Percentiles rank a stretch among this genome's conserved stretches.
These are phyloP conservation scores for Macroglossus sobrinus DNA, from an alignment of 2,113 vertebrate species.

Conservation along the genomic window DNA sequence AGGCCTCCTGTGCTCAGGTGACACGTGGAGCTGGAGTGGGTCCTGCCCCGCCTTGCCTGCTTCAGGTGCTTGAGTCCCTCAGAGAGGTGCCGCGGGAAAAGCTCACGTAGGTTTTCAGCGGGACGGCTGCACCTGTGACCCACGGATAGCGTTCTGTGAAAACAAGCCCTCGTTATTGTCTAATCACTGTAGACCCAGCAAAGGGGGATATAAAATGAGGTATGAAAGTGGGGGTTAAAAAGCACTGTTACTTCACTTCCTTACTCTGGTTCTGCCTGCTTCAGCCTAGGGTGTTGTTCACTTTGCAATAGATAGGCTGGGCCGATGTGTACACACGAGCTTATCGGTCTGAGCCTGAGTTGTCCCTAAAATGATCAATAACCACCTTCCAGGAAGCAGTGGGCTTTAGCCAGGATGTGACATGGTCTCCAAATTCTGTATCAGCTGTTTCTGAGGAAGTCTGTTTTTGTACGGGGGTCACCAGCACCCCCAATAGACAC, in stretches of 20 bases:
- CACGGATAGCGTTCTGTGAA: background rate
- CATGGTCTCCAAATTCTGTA: background rate
- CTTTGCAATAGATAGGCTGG: background rate
- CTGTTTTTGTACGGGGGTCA: background rate
- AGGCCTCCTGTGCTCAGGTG: background rate
- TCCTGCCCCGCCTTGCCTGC: no score
- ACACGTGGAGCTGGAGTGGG: background rate
- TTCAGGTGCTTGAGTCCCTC: background rate
- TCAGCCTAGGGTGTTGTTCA: background rate
- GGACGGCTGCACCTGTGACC: background rate
- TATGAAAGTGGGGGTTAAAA: background rate
- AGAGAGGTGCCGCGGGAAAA: background rate
- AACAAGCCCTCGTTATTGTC: background rate
- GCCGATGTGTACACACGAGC: fast-evolving
- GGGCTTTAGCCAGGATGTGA: background rate
- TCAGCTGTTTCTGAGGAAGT: background rate
- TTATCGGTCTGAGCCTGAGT: background rate
- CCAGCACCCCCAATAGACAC: background rate
- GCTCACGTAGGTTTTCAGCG: background rate
- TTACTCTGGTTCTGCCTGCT: background rate
- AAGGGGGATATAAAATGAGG: background rate
- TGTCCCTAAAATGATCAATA: background rate
- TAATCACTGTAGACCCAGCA: background rate
- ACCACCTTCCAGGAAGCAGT: background rate
- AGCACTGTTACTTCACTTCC: background rate